A percentile compares a stretch with the other conserved stretches of the same genome.
Conservation (phyloP, 2,797 vertebrate species). For the Acanthornis magna region DNA sequence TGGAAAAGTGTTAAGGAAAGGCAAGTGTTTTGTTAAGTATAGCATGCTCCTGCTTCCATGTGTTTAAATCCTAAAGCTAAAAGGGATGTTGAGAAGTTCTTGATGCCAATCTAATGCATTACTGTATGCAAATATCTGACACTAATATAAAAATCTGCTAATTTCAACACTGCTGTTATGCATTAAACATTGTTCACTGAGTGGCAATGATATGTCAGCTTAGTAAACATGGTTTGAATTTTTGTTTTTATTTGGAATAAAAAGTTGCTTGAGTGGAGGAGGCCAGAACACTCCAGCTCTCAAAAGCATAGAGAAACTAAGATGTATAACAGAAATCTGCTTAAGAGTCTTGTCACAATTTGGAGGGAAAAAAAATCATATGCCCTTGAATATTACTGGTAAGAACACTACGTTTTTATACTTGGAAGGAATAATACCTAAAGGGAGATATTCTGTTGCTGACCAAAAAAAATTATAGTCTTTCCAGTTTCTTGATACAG, state of each 20-base stretch:
- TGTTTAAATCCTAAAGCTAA: not conserved
- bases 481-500: not conserved
- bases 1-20: not conserved
- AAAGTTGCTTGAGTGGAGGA: not conserved
- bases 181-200: not conserved
- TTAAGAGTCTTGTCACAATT: not conserved
- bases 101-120: not conserved
- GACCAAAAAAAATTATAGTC: not conserved
- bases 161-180: not conserved
- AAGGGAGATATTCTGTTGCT: not conserved
- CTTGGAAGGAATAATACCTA: not conserved
- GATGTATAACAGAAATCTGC: not conserved
- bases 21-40: not conserved
- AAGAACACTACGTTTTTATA: not conserved
- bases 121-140: not conserved
- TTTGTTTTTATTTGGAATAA: not conserved
- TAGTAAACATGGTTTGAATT: not conserved
- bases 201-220: not conserved
- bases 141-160: not conserved
- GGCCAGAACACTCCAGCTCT: not conserved
- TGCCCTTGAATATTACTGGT: not conserved
- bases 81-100: not conserved
- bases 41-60: not conserved
- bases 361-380: accelerated
- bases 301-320: not conserved